These are phyloP conservation scores for Deilephila elpenor DNA, from an alignment of 2,888 invertebrate genomes.

Conservation along the genomic window DNA sequence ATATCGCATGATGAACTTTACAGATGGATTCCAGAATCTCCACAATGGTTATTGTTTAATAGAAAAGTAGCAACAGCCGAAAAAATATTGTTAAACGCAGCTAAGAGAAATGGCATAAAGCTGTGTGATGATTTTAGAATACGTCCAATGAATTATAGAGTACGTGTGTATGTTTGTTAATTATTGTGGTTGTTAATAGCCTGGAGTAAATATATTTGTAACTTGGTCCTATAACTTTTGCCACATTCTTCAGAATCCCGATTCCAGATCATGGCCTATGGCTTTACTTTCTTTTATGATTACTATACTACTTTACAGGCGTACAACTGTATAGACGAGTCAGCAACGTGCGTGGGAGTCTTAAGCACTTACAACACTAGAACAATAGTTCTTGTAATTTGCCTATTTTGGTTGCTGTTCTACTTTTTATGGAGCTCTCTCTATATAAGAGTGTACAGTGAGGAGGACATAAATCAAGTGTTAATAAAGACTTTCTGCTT, in stretches of 20 bases:
- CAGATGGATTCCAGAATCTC: slow-evolving; percentile 77
- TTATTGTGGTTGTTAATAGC: background rate
- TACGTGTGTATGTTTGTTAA: slow-evolving; percentile 64
- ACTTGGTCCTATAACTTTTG: no score
- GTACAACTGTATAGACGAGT: slow-evolving; percentile 68
- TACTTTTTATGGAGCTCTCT: slow-evolving; percentile 66
- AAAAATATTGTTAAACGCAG: slow-evolving; percentile 62
- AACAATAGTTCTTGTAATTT: slow-evolving; percentile 50
- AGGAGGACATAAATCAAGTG: slow-evolving; percentile 44
- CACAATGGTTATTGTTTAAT: slow-evolving; percentile 74
- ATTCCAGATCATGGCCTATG: no score
- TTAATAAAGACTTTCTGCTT: slow-evolving; percentile 56
- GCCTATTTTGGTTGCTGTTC: slow-evolving; percentile 63
- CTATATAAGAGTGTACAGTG: slow-evolving; percentile 61
- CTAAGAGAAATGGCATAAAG: slow-evolving; percentile 61
- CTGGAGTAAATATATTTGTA: no score
- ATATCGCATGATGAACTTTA: slow-evolving; percentile 17
- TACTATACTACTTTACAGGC: slow-evolving; percentile 61
- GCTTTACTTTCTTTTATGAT: no score
- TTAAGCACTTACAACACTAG: slow-evolving; percentile 65
- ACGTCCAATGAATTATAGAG: slow-evolving; percentile 75
- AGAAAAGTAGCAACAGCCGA: slow-evolving; percentile 68
- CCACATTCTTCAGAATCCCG: no score
- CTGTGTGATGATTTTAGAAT: slow-evolving; percentile 75
- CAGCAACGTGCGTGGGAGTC: slow-evolving; percentile 64